These are phyloP conservation scores for Epirrhoe alternata DNA, from an alignment of 2,888 invertebrate species.

Conservation along the genomic window DNA sequence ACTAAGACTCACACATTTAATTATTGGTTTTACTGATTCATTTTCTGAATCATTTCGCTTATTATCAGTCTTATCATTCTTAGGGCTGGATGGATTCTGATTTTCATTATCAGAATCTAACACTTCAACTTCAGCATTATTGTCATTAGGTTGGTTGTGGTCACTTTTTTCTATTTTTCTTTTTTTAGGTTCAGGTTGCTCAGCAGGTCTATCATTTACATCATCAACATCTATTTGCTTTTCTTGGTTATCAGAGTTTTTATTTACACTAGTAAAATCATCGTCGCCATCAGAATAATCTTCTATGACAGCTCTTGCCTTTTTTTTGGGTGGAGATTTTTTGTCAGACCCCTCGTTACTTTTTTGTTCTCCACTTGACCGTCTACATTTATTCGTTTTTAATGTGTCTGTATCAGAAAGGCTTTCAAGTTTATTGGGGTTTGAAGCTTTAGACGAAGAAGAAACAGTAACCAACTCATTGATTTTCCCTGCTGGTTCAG, in stretches of 20 bases:
- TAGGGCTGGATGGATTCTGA: not conserved
- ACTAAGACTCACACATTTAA: conserved; percentile 74
- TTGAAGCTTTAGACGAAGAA: not conserved
- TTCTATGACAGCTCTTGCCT: not conserved
- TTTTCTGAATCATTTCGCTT: conserved; percentile 10
- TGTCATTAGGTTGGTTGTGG: conserved; percentile 30
- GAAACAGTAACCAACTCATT: not conserved
- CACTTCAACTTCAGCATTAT: conserved; percentile 17
- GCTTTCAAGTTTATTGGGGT: conserved; percentile 1
- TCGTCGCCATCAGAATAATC: conserved; percentile 10
- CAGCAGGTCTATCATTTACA: conserved; percentile 18
- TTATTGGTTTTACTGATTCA: conserved; percentile 53
- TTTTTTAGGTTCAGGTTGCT: conserved; percentile 32
- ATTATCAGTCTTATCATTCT: conserved; percentile 4
- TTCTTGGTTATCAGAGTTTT: conserved; percentile 29
- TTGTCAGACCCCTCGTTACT: conserved; percentile 19
- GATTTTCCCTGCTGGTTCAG: conserved; percentile 1
- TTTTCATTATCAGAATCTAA: conserved; percentile 6
- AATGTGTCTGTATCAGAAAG: conserved; percentile 13
- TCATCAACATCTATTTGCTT: conserved; percentile 45
- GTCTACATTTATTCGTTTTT: conserved; percentile 15
- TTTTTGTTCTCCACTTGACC: not conserved
- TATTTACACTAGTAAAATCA: conserved; percentile 7
- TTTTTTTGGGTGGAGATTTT: conserved; percentile 8
- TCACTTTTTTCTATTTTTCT: conserved; percentile 28